Conservation (phyloP, 2,113 vertebrate genomes). For the Mesembrinibis cayennensis region DNA sequence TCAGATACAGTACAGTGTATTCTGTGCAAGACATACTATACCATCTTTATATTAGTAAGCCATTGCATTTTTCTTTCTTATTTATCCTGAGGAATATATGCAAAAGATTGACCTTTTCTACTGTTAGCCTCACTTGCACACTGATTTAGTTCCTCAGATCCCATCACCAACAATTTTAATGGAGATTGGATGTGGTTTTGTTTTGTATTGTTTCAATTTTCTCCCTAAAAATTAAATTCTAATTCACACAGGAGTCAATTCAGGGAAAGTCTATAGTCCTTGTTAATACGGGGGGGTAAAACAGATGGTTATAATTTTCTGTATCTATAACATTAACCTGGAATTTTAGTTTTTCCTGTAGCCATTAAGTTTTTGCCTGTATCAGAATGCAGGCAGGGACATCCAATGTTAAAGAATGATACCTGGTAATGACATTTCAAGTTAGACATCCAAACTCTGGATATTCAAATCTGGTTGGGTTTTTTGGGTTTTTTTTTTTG, state of each 20-base stretch:
- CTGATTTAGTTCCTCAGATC: neutral
- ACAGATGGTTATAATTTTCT: neutral
- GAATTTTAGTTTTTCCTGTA: neutral
- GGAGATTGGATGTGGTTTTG: neutral
- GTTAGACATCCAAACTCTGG: neutral
- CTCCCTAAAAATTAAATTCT: neutral
- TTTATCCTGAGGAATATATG: neutral
- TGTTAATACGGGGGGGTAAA: neutral
- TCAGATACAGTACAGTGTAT: fast-evolving
- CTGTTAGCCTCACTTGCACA: neutral
- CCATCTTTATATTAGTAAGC: neutral
- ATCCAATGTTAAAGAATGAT: neutral
- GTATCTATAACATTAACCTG: neutral
- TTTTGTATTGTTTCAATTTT: neutral
- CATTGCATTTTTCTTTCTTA: neutral
- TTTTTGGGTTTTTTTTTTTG: no score
- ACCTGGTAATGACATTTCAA: neutral
- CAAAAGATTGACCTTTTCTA: neutral
- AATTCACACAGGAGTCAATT: neutral
- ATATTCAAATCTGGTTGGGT: fast-evolving
- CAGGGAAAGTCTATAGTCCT: neutral
- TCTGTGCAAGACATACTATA: neutral
- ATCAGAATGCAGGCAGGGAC: neutral
- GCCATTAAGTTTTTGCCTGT: neutral
- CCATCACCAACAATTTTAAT: neutral